Conservation (phyloP, 2,888 invertebrate genomes). For the Empis livida region DNA sequence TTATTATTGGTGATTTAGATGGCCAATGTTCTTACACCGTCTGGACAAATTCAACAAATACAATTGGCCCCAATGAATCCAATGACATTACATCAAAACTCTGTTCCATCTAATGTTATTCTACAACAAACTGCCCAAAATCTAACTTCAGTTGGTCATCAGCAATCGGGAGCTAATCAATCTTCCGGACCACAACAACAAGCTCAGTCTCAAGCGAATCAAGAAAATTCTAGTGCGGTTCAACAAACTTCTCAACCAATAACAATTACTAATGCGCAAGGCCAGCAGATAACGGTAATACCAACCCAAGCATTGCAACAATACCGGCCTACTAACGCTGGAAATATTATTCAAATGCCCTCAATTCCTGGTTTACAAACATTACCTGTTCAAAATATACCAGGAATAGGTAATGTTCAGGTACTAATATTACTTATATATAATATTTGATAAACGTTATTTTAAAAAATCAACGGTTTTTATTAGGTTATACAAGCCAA, state of each 20-base stretch:
- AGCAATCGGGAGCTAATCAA: constrained; percentile 11
- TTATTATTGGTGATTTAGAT: constrained; percentile 39
- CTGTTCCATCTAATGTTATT: constrained; percentile 15
- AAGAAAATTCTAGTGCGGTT: constrained; percentile 22
- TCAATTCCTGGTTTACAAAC: constrained; percentile 41
- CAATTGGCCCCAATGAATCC: constrained; percentile 58
- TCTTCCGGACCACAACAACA: constrained; percentile 17
- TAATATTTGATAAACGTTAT: not conserved
- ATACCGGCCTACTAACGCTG: constrained; percentile 22
- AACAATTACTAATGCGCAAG: constrained; percentile 58
- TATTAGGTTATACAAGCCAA: constrained; percentile 14
- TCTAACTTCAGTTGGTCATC: constrained; percentile 1
- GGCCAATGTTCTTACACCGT: constrained; percentile 76
- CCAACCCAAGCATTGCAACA: constrained; percentile 50
- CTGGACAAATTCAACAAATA: constrained; percentile 80
- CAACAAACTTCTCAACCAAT: constrained; percentile 39
- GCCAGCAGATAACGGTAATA: constrained; percentile 75
- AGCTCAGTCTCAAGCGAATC: constrained; percentile 25
- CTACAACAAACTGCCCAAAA: constrained; percentile 12
- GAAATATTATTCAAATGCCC: constrained; percentile 29
- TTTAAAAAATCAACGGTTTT: constrained; percentile 14
- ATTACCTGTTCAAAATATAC: constrained; percentile 62
- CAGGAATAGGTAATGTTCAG: constrained; percentile 71
- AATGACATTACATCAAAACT: constrained; percentile 25
- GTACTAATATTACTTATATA: too few species aligned